These are phyloP conservation scores for Okapia johnstoni DNA, from an alignment of 2,113 vertebrate genomes.

Conservation along the genomic window DNA sequence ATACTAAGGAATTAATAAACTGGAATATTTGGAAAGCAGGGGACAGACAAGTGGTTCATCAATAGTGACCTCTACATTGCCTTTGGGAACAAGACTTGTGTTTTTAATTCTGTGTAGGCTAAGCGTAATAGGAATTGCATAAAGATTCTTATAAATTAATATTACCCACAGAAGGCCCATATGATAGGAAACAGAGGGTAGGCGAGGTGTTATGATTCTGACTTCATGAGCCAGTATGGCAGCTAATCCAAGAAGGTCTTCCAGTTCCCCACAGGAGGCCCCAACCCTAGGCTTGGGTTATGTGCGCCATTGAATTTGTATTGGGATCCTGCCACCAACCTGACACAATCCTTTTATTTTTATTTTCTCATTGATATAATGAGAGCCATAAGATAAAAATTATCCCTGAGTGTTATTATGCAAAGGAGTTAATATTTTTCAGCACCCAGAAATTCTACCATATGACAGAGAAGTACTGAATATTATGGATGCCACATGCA, in stretches of 20 bases:
- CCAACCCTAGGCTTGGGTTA: background rate
- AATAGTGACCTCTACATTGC: background rate
- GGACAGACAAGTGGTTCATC: background rate
- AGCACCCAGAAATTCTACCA: constrained; percentile 36
- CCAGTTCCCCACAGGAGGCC: background rate
- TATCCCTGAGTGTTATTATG: background rate
- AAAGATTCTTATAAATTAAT: constrained; percentile 10
- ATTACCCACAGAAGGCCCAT: background rate
- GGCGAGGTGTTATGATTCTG: background rate
- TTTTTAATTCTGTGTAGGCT: constrained; percentile 21
- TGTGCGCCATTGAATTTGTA: background rate
- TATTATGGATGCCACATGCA: constrained; percentile 2
- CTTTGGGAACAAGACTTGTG: background rate
- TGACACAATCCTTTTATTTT: background rate
- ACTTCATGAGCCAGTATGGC: background rate
- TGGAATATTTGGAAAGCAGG: background rate
- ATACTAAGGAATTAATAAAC: background rate
- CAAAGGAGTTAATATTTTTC: constrained; percentile 52
- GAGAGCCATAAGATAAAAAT: background rate
- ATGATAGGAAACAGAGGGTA: background rate
- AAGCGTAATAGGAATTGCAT: background rate
- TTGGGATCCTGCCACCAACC: background rate
- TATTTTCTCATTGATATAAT: constrained; percentile 33
- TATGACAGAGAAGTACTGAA: constrained; percentile 22
- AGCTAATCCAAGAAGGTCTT: background rate